Evolutionary conservation across 2,888 invertebrate genomes (phyloP).

Genomic region (Megamerina dolium): DNA sequence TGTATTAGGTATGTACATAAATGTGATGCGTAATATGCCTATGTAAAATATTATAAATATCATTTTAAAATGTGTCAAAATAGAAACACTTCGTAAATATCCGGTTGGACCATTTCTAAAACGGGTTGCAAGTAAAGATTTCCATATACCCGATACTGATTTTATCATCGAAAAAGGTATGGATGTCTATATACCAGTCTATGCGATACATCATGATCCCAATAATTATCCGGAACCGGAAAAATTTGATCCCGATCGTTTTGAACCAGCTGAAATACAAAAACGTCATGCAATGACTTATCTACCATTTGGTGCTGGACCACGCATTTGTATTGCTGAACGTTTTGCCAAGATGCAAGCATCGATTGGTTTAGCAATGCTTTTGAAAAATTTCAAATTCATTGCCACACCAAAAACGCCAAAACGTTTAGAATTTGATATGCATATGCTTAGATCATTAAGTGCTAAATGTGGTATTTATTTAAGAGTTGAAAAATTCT

Average conservation of each 20-base stretch:
- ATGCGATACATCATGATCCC: constrained; percentile 44
- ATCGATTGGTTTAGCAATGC: constrained; percentile 21
- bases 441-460: constrained; percentile 1
- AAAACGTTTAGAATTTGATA: constrained; percentile 14
- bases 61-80: constrained; percentile 18
- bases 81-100: constrained; percentile 53
- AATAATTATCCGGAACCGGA: constrained; percentile 42
- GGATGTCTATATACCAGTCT: constrained; percentile 31
- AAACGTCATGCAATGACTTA: constrained; percentile 42
- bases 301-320: constrained; percentile 29
- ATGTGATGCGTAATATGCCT: neutral
- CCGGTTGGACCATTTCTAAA: constrained; percentile 51
- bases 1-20: constrained; percentile 24
- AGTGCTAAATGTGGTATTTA: constrained; percentile 15
- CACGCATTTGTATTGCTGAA: constrained; percentile 25
- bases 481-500: constrained; percentile 15
- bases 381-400: constrained; percentile 25
- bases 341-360: constrained; percentile 28
- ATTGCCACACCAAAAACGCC: constrained; percentile 14
- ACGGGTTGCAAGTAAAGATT: constrained; percentile 50
- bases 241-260: constrained; percentile 49
- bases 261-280: constrained; percentile 51
- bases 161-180: constrained; percentile 47
- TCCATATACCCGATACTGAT: constrained; percentile 47
- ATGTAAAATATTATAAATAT: neutral